These are phyloP conservation scores for Parnassius mnemosyne DNA, from an alignment of 2,888 invertebrate genomes.

Conservation along the genomic window DNA sequence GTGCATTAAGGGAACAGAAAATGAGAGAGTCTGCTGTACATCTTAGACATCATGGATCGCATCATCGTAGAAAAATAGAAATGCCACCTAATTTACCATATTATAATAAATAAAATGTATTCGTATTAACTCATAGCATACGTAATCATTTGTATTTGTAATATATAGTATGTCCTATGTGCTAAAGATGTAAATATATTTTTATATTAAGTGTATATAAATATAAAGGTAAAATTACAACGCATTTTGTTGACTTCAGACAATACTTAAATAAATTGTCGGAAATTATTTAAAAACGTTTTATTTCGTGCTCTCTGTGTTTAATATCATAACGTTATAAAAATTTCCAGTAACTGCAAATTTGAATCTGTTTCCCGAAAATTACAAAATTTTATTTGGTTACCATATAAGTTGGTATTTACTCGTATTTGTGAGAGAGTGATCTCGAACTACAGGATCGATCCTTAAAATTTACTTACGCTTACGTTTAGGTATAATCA, in stretches of 20 bases:
- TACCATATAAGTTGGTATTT: too few species aligned
- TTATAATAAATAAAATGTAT: slow-evolving; percentile 52
- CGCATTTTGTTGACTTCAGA: slow-evolving; percentile 60
- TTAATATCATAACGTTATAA: too few species aligned
- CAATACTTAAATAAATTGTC: slow-evolving; percentile 54
- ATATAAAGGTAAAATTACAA: slow-evolving; percentile 47
- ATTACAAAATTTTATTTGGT: too few species aligned
- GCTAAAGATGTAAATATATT: slow-evolving; percentile 63
- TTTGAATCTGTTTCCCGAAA: too few species aligned
- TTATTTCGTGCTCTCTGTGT: slow-evolving; percentile 31
- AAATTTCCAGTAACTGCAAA: too few species aligned
- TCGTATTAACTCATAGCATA: slow-evolving; percentile 26
- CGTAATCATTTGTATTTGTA: slow-evolving; percentile 39
- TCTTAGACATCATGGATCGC: slow-evolving; percentile 69
- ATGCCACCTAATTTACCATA: slow-evolving; percentile 61
- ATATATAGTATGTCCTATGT: slow-evolving; percentile 43
- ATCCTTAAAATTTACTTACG: too few species aligned
- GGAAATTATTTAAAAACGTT: slow-evolving; percentile 38
- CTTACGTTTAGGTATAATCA: too few species aligned
- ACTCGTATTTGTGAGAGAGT: too few species aligned
- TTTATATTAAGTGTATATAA: slow-evolving; percentile 44
- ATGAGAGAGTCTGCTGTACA: slow-evolving; percentile 69
- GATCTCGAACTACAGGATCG: too few species aligned
- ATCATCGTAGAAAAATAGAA: slow-evolving; percentile 66
- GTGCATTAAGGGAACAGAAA: slow-evolving; percentile 65